Conservation (phyloP, 2,113 vertebrate species). For the Istiophorus platypterus region DNA sequence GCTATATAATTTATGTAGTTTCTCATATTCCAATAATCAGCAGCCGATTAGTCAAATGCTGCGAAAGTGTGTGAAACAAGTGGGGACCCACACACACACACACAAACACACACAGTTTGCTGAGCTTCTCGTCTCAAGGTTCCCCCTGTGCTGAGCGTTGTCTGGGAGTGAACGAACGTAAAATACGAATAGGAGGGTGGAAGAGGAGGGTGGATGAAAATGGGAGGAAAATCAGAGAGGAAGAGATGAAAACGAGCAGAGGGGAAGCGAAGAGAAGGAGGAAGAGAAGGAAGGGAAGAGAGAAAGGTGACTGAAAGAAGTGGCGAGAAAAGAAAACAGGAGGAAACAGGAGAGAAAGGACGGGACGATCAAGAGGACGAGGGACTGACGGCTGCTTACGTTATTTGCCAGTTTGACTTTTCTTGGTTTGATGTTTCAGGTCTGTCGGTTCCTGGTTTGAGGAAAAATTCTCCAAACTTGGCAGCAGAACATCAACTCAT, state of each 20-base stretch:
- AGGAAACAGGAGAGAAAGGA: slow-evolving; percentile 1
- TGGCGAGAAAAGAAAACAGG: background rate
- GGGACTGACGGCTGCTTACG: background rate
- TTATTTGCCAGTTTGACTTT: background rate
- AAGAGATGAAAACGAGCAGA: background rate
- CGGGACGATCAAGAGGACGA: background rate
- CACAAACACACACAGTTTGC: background rate
- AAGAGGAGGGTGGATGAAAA: background rate
- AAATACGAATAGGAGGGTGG: background rate
- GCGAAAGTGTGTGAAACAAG: background rate
- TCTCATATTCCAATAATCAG: slow-evolving; percentile 29
- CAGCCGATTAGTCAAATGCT: no score
- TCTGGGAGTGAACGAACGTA: background rate
- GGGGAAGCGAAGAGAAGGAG: no score
- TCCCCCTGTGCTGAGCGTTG: background rate
- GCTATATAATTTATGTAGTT: slow-evolving; percentile 10
- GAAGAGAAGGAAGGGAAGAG: background rate
- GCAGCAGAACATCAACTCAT: no score
- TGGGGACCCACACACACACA: background rate
- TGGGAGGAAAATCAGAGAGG: background rate
- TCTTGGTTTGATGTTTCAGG: background rate
- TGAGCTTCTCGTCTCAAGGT: background rate
- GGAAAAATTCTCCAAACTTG: background rate
- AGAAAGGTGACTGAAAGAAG: background rate
- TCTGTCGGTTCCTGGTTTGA: background rate